Conservation (phyloP, 2,888 invertebrate species). For the Fabriciana adippe region DNA sequence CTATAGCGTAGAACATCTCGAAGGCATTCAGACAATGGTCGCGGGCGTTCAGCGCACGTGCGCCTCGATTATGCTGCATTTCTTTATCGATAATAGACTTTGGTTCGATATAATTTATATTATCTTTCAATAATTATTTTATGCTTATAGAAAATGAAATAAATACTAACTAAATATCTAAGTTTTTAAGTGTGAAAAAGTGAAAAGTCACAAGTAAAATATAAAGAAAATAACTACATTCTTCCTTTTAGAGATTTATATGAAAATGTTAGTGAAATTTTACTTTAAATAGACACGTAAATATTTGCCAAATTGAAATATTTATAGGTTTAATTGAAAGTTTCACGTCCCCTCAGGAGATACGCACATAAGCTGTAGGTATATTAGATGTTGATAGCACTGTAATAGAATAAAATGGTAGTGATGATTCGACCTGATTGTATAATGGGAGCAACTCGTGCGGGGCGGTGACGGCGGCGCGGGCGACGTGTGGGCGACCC, state of each 20-base stretch:
- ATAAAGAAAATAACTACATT: too few relatives aligned
- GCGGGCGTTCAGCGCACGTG: conserved; percentile 62
- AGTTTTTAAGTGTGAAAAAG: too few relatives aligned
- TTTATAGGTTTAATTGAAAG: background rate
- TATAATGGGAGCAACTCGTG: conserved; percentile 73
- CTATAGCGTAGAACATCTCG: conserved; percentile 28
- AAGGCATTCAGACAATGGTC: conserved; percentile 59
- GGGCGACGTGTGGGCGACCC: conserved; percentile 73
- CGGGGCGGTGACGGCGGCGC: conserved; percentile 51
- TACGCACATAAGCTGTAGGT: conserved; percentile 43
- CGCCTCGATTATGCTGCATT: conserved; percentile 64
- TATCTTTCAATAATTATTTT: conserved; percentile 34
- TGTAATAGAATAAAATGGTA: conserved; percentile 51
- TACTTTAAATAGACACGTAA: too few relatives aligned
- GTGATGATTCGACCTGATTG: conserved; percentile 78
- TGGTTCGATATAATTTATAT: conserved; percentile 5
- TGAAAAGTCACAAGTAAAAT: too few relatives aligned
- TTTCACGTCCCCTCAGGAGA: background rate
- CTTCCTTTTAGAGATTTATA: too few relatives aligned
- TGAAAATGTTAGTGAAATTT: too few relatives aligned
- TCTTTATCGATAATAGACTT: conserved; percentile 44
- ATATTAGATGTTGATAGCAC: conserved; percentile 43
- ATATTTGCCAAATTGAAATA: too few relatives aligned
- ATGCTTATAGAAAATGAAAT: too few relatives aligned
- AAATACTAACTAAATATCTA: too few relatives aligned